Evolutionary conservation across 2,888 invertebrate species (phyloP), one percentile per base, ranked within the genome.

Genomic region (Corbicula japonica): DNA sequence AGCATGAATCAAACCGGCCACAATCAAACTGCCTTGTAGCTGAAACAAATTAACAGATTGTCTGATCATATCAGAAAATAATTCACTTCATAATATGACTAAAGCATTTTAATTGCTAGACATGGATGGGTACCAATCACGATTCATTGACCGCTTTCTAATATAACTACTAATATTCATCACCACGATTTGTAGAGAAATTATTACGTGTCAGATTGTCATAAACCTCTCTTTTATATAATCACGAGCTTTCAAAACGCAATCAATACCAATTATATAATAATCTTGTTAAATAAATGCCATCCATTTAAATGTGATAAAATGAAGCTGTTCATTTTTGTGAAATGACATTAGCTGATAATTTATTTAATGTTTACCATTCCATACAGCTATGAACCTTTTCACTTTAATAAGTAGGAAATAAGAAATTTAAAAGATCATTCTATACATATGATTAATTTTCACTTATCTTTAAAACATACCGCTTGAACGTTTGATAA

Each of bases 11-110:
- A 74, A 65, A 0, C 89, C 89, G 0, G 88, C 88, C 21, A 86
- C 54, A 80, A 91, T 88, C 34, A 91, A 75, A 50, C 89, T 88
- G n/a, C 90, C 89, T 48, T 86, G 84, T 34, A 89, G 70, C 85
- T 89, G 79, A 15, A 70, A 48, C 21, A 18, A 10, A 58, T n/a
- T n/a, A n/a, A n/a, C n/a, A n/a, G n/a, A n/a, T n/a, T n/a, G n/a
- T n/a, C n/a, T n/a, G n/a, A n/a, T n/a, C n/a, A n/a, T n/a, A n/a
- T n/a, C n/a, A n/a, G n/a, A n/a, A n/a, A n/a, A n/a, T n/a, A n/a
- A n/a, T n/a, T n/a, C n/a, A n/a, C n/a, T n/a, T n/a, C n/a, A n/a
- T n/a, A n/a, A n/a, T n/a, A n/a, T n/a, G n/a, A n/a, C n/a, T n/a
- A n/a, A n/a, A n/a, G n/a, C n/a, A n/a, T n/a, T n/a, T n/a, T n/a